Base-by-base conservation (phyloP, 2,797 vertebrate species). In the Eidolon dupreanum region DNA sequence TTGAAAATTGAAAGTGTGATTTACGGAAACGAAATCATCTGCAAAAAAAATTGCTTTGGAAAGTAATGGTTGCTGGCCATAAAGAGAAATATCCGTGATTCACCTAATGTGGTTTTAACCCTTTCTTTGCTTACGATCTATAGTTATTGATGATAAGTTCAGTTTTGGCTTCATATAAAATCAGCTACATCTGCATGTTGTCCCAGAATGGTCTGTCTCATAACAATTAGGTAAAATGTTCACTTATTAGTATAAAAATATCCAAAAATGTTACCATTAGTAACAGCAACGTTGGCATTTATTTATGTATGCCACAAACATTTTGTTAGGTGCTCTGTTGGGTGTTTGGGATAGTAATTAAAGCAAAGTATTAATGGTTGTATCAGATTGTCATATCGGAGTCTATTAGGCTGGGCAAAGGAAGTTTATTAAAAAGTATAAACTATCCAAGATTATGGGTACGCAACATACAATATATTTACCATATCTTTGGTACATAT, bases 1-100 rank as follows among this genome's bases (percentile, higher is more conserved):
- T 95, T 93, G 93, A 91, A 97, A 97, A 98, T 89, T 70, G 94
- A 94, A 97, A 97, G 93, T 97, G 91, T 93, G 93, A 92, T 94
- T 94, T 97, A 85, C 0, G 1, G 91, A 82, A 95, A 95, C 59
- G 38, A 98, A 96, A 79, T 57, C 0, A 0, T 61, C 96, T 96
- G 92, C 90, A 93, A 90, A 97, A 97, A 90, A 97, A 73, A 73
- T 96, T 97, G 87, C 93, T 96, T 96, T 94, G 77, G 95, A 97
- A 97, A 95, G 22, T 97, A 92, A 94, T 93, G 90, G 93, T 92
- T 92, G 96, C 96, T 97, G 93, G 84, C 95, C 86, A 70, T 94
- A 83, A 68, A 63, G 87, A 97, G 87, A 94, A 90, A 95, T 85
- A 88, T 78, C 82, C 92, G 49, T 6, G 78, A 96, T 92, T 96